These are phyloP conservation scores for Poeciliopsis retropinna DNA, from an alignment of 2,113 vertebrate genomes.

Conservation along the genomic window DNA sequence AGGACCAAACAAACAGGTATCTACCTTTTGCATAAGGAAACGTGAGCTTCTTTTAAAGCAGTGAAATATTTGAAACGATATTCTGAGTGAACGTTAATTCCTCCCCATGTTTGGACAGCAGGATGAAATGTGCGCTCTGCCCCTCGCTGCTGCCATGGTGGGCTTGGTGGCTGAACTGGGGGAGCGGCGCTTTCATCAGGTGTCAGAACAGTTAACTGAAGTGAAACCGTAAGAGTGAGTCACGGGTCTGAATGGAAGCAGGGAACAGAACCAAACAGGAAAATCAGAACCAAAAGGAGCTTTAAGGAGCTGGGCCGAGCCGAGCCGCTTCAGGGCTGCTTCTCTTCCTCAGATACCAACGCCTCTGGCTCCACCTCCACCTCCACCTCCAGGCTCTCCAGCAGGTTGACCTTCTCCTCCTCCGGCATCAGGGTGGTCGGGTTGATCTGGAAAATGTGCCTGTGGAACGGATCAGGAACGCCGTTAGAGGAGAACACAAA, in stretches of 20 bases:
- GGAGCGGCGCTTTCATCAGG: neutral
- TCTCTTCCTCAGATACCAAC: conserved; percentile 56
- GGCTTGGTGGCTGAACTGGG: too few relatives aligned
- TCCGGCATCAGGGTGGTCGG: conserved; percentile 71
- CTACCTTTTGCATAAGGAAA: neutral
- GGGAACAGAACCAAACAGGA: conserved; percentile 4
- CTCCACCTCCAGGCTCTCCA: conserved; percentile 70
- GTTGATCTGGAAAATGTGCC: conserved; percentile 74
- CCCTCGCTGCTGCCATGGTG: neutral
- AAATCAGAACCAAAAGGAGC: conserved; percentile 22
- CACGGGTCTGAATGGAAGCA: conserved; percentile 8
- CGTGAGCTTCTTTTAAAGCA: neutral
- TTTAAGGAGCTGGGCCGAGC: conserved; percentile 9
- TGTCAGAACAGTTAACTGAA: neutral
- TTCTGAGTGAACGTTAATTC: neutral
- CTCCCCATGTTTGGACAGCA: neutral
- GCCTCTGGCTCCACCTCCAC: neutral
- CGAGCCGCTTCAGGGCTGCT: conserved; percentile 43
- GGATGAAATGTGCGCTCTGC: too few relatives aligned
- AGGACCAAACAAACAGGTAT: neutral
- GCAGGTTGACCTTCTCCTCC: conserved; percentile 77
- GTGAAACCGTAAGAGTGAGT: neutral
- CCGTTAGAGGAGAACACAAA: neutral
- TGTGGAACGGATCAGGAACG: conserved; percentile 18
- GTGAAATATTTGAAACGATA: neutral